Percentiles rank a stretch among this genome's conserved stretches.
phyloP scores from a whole-genome alignment of 2,113 vertebrate species.

The Megalops atlanticus region DNA sequence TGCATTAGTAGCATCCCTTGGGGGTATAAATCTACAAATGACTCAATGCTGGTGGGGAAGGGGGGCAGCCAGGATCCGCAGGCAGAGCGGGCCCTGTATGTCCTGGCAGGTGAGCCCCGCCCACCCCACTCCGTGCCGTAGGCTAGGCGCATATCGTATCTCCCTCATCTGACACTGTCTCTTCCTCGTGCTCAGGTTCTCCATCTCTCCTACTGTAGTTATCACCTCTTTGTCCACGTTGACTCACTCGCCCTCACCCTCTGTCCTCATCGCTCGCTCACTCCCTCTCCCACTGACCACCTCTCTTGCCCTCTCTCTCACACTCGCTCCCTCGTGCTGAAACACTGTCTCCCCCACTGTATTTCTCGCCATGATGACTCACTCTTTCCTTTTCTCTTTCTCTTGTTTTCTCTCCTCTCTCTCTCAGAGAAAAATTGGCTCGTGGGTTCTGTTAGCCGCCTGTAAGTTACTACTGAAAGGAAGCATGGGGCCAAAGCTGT shows the following conservation, averaged over 20 bases:
- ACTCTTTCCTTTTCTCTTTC: background rate
- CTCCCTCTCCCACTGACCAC: slow-evolving; percentile 1
- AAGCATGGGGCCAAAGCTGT: background rate
- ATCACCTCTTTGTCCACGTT: background rate
- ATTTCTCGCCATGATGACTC: background rate
- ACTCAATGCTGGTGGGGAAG: background rate
- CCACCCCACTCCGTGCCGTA: background rate
- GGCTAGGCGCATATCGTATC: background rate
- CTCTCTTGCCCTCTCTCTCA: background rate
- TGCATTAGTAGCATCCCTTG: background rate
- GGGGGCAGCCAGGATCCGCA: background rate
- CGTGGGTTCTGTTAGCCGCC: too few relatives aligned
- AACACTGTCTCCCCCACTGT: background rate
- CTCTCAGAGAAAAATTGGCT: too few relatives aligned
- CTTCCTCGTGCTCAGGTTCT: background rate
- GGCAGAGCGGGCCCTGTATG: background rate
- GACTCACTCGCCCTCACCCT: background rate
- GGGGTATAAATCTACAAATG: background rate
- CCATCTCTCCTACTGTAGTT: background rate
- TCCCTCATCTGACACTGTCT: background rate
- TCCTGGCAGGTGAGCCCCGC: background rate
- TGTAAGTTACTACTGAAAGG: too few relatives aligned
- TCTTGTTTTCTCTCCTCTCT: background rate
- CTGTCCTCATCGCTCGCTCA: background rate
- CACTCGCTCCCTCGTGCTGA: background rate